Conservation (phyloP, 2,888 invertebrate species). For the Apantesis nais region DNA sequence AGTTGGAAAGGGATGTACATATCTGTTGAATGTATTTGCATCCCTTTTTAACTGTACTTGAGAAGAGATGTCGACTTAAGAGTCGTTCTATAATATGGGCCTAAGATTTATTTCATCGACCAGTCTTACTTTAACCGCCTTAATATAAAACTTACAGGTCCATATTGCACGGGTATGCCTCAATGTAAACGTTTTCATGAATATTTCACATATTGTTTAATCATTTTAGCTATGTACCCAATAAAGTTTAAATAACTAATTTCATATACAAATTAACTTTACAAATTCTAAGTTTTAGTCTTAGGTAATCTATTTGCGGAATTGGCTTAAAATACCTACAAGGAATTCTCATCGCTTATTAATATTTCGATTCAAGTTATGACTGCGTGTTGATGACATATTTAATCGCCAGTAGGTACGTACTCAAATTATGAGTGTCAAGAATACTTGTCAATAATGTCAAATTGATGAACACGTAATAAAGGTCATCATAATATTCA, state of each 20-base stretch:
- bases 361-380: neutral
- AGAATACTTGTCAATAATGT: constrained; percentile 30
- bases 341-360: constrained; percentile 2
- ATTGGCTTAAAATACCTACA: neutral
- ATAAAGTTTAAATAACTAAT: neutral
- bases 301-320: neutral
- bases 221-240: neutral
- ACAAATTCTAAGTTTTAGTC: neutral
- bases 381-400: constrained; percentile 35
- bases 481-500: constrained; percentile 20
- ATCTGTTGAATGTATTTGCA: too few relatives aligned
- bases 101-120: neutral
- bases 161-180: neutral
- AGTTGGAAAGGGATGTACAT: too few relatives aligned
- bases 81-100: too few relatives aligned
- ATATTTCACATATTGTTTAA: neutral
- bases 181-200: neutral
- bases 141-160: neutral
- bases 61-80: too few relatives aligned
- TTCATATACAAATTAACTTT: neutral
- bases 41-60: too few relatives aligned
- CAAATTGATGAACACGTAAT: constrained; percentile 29
- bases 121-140: too few relatives aligned
- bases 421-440: neutral
- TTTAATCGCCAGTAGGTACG: constrained; percentile 26